Evolutionary conservation across 1,140 invertebrate genomes (phyloP), one percentile per base, ranked within the genome.

Genomic region (Caenorhabditis tropicalis): DNA sequence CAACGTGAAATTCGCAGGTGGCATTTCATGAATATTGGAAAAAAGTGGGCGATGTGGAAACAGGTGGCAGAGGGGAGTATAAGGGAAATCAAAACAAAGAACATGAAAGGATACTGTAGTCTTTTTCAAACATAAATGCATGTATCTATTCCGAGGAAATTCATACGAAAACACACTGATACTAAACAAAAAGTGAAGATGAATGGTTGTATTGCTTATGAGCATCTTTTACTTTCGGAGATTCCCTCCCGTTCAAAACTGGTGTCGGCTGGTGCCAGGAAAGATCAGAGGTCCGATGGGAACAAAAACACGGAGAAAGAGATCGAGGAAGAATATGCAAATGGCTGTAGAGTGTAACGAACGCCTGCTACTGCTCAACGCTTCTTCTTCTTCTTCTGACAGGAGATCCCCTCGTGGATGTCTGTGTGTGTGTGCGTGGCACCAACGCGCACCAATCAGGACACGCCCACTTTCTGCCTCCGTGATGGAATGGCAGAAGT

Each of bases 151-250:
- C n/a, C 49, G 15, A 58, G 19, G 21, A 58, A 9, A 9, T 29
- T 6, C 19, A 65, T 10, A 36, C 29, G 2, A 21, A 65, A 10
- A 19, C 7, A 33, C 3, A 60, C 29, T 2, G 31, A 33, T n/a
- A 65, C 58, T 65, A 36, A 65, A 65, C 31, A 74, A 74, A 74
- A 74, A 74, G 65, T 74, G 65, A 74, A 46, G 65, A 74, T 36
- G 65, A 43, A 74, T 74, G 58, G 16, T 31, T 51, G n/a, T 74
- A 43, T 74, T 36, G 65, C 65, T 74, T 74, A 74, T 74, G 65
- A 74, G 65, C 65, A 74, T 74, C 53, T 56, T 51, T 5, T 19
- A 5, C 21, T n/a, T 12, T 27, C 15, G 21, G 53, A 24, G 16
- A n/a, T 10, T 5, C n/a, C n/a, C 6, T 31, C 10, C 65, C 65